A percentile compares a stretch with the other conserved stretches of the same genome.
phyloP scores from a whole-genome alignment of 2,888 invertebrate genomes.

The Pseudococcus longispinus region DNA sequence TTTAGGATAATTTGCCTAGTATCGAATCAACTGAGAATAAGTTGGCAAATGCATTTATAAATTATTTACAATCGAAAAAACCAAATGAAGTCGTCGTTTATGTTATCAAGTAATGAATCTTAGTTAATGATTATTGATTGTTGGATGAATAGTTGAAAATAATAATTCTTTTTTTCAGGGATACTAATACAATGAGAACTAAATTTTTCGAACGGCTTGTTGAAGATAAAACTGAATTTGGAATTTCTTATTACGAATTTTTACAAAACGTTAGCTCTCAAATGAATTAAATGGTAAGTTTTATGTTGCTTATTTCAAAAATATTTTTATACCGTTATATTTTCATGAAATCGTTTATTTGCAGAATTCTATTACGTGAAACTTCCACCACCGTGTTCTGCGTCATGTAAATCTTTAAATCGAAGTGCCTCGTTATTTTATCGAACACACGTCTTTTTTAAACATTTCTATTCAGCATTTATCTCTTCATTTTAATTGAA shows the following conservation, averaged over 20 bases:
- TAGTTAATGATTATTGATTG: not conserved
- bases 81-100: constrained; percentile 80
- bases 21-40: constrained; percentile 77
- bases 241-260: constrained; percentile 97
- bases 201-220: constrained; percentile 87
- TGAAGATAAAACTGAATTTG: constrained; percentile 93
- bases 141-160: not conserved
- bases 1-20: constrained; percentile 76
- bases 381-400: constrained; percentile 22
- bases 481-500: not conserved
- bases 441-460: not conserved
- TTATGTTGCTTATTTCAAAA: not conserved
- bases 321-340: not conserved
- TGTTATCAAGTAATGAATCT: constrained; percentile 74
- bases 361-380: not conserved
- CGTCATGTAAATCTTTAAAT: not conserved
- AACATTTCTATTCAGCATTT: not conserved
- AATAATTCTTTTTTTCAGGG: constrained; percentile 69
- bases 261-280: constrained; percentile 91
- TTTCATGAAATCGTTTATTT: not conserved
- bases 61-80: constrained; percentile 83
- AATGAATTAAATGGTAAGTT: constrained; percentile 71
- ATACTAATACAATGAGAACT: constrained; percentile 84
- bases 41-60: constrained; percentile 79
- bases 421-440: constrained; percentile 14